Evolutionary conservation across 2,113 vertebrate species (phyloP).

Genomic region (Callopanchax toddi): DNA sequence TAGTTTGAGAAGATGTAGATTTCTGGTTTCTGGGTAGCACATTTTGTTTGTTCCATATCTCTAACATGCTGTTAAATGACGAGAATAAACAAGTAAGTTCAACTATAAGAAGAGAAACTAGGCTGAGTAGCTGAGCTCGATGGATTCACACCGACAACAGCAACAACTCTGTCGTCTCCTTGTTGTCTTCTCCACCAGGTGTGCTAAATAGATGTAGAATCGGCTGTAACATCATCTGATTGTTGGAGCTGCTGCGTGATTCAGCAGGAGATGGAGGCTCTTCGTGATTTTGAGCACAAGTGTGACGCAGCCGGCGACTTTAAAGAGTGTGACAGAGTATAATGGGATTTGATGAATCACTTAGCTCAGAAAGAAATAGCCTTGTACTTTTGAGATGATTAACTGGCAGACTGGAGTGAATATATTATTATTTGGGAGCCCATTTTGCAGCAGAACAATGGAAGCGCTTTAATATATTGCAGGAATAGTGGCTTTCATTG

Average conservation of each 20-base stretch:
- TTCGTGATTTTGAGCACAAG: neutral
- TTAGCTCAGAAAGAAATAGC: constrained; percentile 3
- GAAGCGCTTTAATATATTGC: neutral
- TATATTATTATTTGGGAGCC: constrained; percentile 35
- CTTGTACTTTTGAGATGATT: constrained; percentile 29
- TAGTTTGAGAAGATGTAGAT: no score
- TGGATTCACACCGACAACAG: constrained; percentile 13
- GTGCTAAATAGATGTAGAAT: neutral
- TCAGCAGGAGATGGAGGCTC: neutral
- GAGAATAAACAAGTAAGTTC: no score
- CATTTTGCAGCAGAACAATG: constrained; percentile 5
- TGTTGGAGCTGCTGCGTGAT: neutral
- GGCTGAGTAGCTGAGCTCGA: neutral
- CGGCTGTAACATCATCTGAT: constrained; percentile 17
- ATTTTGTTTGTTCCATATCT: no score
- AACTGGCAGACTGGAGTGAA: constrained; percentile 16
- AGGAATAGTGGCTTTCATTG: neutral
- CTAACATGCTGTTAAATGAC: no score
- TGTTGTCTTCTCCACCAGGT: constrained; percentile 10
- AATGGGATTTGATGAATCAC: constrained; percentile 45
- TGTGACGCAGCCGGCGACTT: constrained; percentile 1
- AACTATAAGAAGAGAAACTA: no score
- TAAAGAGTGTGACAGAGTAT: constrained; percentile 30
- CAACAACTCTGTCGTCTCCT: neutral
- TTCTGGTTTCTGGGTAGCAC: no score